Evolutionary conservation across 2,888 invertebrate species (phyloP).

Genomic region (Caprella mutica): DNA sequence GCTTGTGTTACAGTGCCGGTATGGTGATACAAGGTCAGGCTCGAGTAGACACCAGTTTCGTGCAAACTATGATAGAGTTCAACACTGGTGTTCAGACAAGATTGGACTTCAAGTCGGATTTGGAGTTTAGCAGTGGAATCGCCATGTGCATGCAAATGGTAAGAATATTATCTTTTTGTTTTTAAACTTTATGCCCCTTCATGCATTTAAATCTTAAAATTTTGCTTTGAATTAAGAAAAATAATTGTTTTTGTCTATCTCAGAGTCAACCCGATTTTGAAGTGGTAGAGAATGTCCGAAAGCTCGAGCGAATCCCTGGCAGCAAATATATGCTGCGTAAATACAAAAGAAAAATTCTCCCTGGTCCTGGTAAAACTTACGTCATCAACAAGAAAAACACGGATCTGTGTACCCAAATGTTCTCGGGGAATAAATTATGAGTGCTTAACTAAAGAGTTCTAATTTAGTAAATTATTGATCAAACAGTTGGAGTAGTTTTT

Average conservation of each 20-base stretch:
- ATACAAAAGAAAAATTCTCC: slow-evolving; percentile 20
- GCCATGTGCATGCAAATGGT: slow-evolving; percentile 61
- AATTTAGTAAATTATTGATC: too few species aligned
- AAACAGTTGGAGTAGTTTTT: too few species aligned
- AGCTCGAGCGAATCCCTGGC: slow-evolving; percentile 54
- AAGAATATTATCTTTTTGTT: neutral
- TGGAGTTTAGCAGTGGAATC: slow-evolving; percentile 63
- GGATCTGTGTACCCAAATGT: slow-evolving; percentile 31
- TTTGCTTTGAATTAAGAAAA: neutral
- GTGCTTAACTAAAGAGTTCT: too few species aligned
- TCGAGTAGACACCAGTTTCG: slow-evolving; percentile 53
- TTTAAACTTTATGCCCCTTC: neutral
- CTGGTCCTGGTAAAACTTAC: slow-evolving; percentile 31
- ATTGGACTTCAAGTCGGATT: slow-evolving; percentile 57
- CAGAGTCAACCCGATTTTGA: slow-evolving; percentile 25
- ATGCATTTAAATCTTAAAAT: neutral
- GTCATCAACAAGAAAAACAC: slow-evolving; percentile 33
- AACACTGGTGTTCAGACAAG: slow-evolving; percentile 54
- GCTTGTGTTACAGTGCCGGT: slow-evolving; percentile 49
- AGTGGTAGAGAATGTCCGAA: slow-evolving; percentile 42
- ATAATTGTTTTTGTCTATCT: slow-evolving; percentile 4
- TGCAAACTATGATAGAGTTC: slow-evolving; percentile 55
- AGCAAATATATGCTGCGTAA: slow-evolving; percentile 50
- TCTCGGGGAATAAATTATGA: too few species aligned
- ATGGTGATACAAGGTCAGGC: slow-evolving; percentile 53